Evolutionary conservation across 2,113 vertebrate genomes (phyloP).

Genomic region (Myrmophylax atrothorax): DNA sequence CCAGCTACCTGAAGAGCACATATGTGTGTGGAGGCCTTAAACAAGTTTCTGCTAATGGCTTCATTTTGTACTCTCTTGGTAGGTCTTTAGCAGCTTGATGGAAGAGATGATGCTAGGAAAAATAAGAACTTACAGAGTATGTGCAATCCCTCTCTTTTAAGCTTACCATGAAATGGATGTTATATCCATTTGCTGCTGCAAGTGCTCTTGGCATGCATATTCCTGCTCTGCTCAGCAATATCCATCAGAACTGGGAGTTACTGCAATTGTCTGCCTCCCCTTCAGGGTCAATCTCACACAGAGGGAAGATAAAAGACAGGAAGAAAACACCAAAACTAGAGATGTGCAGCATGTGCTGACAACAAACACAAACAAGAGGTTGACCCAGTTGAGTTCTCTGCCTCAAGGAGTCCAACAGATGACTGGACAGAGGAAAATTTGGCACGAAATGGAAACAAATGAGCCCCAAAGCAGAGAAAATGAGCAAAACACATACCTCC

Average conservation of each 20-base stretch:
- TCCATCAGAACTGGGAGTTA: not conserved
- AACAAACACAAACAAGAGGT: not conserved
- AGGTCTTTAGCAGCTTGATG: conserved; percentile 31
- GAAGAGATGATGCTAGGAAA: not conserved
- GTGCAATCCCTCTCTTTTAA: not conserved
- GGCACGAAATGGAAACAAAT: not conserved
- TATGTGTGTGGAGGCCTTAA: conserved; percentile 52
- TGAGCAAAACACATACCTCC: not conserved
- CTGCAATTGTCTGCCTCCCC: not conserved
- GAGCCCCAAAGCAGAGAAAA: not conserved
- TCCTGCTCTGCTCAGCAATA: not conserved
- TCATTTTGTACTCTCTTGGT: conserved; percentile 47
- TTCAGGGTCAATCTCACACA: not conserved
- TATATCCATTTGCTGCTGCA: not conserved
- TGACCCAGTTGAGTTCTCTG: not conserved
- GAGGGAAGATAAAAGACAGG: not conserved
- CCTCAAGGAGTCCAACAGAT: not conserved
- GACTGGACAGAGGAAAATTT: not conserved
- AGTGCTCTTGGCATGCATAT: not conserved
- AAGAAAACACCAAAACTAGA: not conserved
- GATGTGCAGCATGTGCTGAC: not conserved
- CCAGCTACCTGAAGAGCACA: conserved; percentile 67
- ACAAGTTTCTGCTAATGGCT: conserved; percentile 51
- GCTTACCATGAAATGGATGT: not conserved
- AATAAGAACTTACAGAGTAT: not conserved